These are phyloP conservation scores for Gallinago solitaria DNA, from an alignment of 2,797 vertebrate species.

Conservation along the genomic window DNA sequence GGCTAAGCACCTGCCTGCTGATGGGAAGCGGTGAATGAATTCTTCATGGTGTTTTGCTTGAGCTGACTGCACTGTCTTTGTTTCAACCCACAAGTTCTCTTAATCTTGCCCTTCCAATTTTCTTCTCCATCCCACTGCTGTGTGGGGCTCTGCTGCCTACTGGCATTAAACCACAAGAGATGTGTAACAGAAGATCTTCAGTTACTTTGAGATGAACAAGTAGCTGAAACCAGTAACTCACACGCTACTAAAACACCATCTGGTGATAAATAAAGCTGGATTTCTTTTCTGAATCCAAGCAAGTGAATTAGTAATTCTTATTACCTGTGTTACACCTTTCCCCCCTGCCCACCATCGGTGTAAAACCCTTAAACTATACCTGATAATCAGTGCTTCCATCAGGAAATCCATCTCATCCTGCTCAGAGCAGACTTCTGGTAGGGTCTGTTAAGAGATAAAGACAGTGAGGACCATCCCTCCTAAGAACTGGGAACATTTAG, in stretches of 20 bases:
- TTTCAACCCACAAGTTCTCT: background rate
- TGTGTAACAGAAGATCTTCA: background rate
- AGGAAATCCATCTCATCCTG: slow-evolving; percentile 96
- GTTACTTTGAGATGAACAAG: background rate
- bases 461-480: background rate
- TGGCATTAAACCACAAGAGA: background rate
- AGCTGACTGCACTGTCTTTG: background rate
- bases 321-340: background rate
- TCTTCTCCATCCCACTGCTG: background rate
- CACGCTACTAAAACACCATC: background rate
- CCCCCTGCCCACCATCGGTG: background rate
- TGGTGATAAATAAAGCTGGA: background rate
- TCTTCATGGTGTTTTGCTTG: background rate
- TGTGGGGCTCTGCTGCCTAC: background rate
- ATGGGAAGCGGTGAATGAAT: background rate
- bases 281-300: background rate
- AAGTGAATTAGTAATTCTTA: background rate
- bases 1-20: background rate
- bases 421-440: slow-evolving; percentile 93
- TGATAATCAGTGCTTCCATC: slow-evolving; percentile 93
- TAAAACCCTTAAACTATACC: slow-evolving; percentile 71
- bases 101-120: background rate
- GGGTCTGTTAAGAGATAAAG: slow-evolving; percentile 78
- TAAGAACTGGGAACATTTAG: background rate
- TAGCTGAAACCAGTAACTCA: background rate